A percentile compares a stretch with the other conserved stretches of the same genome.
Evolutionary conservation across 1,140 invertebrate species (phyloP).

Genomic region (Philopotamus ludificatus): DNA sequence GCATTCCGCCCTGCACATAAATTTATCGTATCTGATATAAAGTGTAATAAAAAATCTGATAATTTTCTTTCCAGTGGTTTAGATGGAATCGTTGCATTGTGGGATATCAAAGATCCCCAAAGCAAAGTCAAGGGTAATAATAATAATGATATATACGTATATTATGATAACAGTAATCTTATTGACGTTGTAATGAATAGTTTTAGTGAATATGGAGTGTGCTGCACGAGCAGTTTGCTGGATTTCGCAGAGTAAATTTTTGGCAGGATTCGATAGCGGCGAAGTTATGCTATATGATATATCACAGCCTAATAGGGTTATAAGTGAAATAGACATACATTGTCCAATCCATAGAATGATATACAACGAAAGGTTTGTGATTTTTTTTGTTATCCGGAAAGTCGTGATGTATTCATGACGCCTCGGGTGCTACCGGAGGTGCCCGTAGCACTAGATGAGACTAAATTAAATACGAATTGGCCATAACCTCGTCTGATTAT

Average conservation of each 20-base stretch:
- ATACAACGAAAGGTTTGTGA: slow-evolving; percentile 31
- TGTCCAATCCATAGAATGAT: slow-evolving; percentile 37
- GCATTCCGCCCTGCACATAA: slow-evolving; percentile 32
- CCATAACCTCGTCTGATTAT: no score
- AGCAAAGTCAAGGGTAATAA: slow-evolving; percentile 27
- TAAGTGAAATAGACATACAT: slow-evolving; percentile 8
- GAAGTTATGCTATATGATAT: slow-evolving; percentile 46
- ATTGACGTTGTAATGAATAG: slow-evolving; percentile 43
- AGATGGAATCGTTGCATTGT: slow-evolving; percentile 36
- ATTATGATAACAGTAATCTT: slow-evolving; percentile 2
- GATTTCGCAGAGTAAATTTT: slow-evolving; percentile 48
- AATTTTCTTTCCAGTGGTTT: slow-evolving; percentile 33
- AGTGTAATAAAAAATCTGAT: slow-evolving; percentile 20
- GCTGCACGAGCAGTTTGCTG: slow-evolving; percentile 49
- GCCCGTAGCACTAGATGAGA: no score
- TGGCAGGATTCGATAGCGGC: slow-evolving; percentile 52
- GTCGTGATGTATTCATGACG: slow-evolving; percentile 17
- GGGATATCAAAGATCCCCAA: slow-evolving; percentile 21
- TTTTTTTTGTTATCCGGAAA: slow-evolving; percentile 15
- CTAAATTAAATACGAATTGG: no score
- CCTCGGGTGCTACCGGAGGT: no score
- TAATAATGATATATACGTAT: not conserved
- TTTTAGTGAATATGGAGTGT: slow-evolving; percentile 47
- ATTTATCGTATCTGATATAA: slow-evolving; percentile 29
- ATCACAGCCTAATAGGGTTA: not conserved